phyloP scores from a whole-genome alignment of 2,888 invertebrate genomes.

The Brachyopa scutellaris region DNA sequence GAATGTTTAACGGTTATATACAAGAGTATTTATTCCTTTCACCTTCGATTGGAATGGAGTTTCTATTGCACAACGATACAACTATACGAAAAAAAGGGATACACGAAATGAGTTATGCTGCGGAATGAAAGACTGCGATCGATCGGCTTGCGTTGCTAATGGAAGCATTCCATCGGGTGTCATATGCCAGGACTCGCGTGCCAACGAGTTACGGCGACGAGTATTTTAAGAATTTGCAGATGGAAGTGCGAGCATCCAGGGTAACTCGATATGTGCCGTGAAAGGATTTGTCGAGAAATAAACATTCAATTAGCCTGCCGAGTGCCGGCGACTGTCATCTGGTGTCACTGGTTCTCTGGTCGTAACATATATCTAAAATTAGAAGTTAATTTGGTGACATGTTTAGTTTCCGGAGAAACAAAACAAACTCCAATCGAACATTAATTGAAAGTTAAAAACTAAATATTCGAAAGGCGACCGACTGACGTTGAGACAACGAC shows the following conservation, averaged over 20 bases:
- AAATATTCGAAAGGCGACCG: slow-evolving; percentile 2
- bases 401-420: slow-evolving; percentile 48
- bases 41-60: slow-evolving; percentile 28
- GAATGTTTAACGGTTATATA: slow-evolving; percentile 53
- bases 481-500: background rate
- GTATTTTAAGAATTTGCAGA: slow-evolving; percentile 50
- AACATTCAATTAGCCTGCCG: slow-evolving; percentile 63
- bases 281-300: slow-evolving; percentile 50
- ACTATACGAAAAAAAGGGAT: slow-evolving; percentile 10
- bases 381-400: slow-evolving; percentile 22
- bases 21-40: slow-evolving; percentile 46
- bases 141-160: slow-evolving; percentile 29
- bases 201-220: slow-evolving; percentile 6
- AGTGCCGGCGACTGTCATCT: slow-evolving; percentile 5
- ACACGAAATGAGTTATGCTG: background rate
- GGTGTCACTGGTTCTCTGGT: slow-evolving; percentile 16
- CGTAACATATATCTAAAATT: slow-evolving; percentile 42
- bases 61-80: slow-evolving; percentile 15
- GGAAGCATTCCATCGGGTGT: slow-evolving; percentile 10
- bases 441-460: slow-evolving; percentile 47
- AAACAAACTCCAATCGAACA: slow-evolving; percentile 10
- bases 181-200: slow-evolving; percentile 50
- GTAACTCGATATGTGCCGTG: slow-evolving; percentile 54
- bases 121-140: slow-evolving; percentile 25
- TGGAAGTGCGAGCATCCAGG: slow-evolving; percentile 41